phyloP scores from a whole-genome alignment of 2,113 vertebrate species.

The Burhinus bistriatus region DNA sequence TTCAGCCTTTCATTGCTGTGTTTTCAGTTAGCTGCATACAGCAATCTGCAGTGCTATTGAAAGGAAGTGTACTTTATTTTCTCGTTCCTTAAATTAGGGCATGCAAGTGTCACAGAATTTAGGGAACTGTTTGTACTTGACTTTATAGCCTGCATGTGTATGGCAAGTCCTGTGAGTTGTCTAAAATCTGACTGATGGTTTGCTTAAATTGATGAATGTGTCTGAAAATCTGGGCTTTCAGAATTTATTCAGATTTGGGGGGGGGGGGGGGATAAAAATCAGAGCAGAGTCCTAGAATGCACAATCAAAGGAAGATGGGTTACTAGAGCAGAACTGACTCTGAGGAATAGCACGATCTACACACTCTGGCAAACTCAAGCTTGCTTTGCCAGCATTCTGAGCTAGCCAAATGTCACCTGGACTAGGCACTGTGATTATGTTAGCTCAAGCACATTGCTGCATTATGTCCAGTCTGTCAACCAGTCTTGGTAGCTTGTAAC shows the following conservation, averaged over 20 bases:
- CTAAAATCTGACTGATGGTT: not conserved
- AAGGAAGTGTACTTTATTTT: not conserved
- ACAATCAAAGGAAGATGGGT: not conserved
- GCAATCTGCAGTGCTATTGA: not conserved
- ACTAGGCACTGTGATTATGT: not conserved
- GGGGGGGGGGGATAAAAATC: no score
- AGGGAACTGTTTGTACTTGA: not conserved
- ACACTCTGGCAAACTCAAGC: not conserved
- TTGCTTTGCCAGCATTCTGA: not conserved
- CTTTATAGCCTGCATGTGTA: not conserved
- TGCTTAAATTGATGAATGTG: not conserved
- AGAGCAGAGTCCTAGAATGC: not conserved
- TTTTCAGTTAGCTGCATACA: not conserved
- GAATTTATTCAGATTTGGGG: not conserved
- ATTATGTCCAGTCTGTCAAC: not conserved
- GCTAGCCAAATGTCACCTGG: not conserved
- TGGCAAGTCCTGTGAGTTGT: not conserved
- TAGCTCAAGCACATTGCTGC: not conserved
- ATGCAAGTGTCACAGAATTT: not conserved
- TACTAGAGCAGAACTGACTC: not conserved
- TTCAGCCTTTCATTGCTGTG: constrained; percentile 18
- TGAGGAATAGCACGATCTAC: not conserved
- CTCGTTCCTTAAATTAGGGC: not conserved
- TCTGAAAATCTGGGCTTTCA: not conserved
- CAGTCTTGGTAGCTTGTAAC: not conserved